phyloP scores from a whole-genome alignment of 2,113 vertebrate species.

The Brienomyrus longianalis region DNA sequence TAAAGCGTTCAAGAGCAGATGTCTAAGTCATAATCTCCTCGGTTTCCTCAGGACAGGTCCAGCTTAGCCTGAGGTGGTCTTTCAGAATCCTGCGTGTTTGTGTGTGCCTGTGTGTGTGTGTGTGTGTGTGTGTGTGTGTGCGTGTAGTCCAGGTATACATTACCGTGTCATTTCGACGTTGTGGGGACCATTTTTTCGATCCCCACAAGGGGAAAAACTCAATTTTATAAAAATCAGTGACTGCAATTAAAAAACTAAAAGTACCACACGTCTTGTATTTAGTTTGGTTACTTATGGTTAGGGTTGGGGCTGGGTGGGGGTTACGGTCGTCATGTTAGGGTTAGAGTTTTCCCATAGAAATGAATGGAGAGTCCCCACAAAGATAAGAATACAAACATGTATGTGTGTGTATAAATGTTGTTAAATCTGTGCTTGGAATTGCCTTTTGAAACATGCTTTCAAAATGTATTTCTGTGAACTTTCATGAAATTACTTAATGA shows the following conservation, averaged over 20 bases:
- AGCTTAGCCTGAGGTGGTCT: slow-evolving; percentile 64
- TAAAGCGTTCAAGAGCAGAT: slow-evolving; percentile 46
- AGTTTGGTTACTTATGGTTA: not conserved
- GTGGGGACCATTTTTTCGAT: too few species aligned
- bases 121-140: not conserved
- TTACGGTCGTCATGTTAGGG: not conserved
- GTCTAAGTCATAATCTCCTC: slow-evolving; percentile 52
- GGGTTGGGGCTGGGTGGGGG: too few species aligned
- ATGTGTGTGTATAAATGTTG: not conserved
- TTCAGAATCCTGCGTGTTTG: slow-evolving; percentile 35
- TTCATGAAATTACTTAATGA: not conserved
- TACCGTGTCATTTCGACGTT: not conserved
- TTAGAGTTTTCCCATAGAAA: not conserved
- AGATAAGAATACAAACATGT: not conserved
- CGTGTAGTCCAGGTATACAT: not conserved
- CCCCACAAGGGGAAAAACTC: too few species aligned
- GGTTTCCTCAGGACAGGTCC: slow-evolving; percentile 45
- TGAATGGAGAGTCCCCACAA: not conserved
- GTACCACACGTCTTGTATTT: not conserved
- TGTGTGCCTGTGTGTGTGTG: not conserved
- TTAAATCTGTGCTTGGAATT: not conserved
- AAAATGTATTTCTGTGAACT: not conserved
- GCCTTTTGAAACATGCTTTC: not conserved
- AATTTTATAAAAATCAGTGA: too few species aligned
- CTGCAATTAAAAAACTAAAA: too few species aligned